These are phyloP conservation scores for Hyppa rectilinea DNA, from an alignment of 2,888 invertebrate genomes.

Conservation along the genomic window DNA sequence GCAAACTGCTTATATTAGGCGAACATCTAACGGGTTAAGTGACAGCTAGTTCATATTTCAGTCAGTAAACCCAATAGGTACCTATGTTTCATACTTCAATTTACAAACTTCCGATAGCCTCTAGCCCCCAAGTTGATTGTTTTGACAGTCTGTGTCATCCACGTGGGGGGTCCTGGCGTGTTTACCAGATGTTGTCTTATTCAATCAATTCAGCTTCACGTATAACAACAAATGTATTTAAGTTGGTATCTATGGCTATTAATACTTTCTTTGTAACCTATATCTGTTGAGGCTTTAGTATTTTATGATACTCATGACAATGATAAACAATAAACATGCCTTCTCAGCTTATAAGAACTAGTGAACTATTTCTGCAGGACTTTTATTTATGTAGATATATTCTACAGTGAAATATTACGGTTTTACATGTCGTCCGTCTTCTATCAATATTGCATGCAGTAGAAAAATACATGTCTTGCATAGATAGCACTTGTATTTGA, in stretches of 20 bases:
- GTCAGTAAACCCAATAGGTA: too few species aligned
- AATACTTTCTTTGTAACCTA: too few species aligned
- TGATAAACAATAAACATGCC: too few species aligned
- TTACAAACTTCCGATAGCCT: constrained; percentile 1
- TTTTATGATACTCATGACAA: too few species aligned
- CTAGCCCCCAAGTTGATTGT: background rate
- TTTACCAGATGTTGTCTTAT: constrained; percentile 22
- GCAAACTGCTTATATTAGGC: too few species aligned
- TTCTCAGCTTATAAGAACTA: too few species aligned
- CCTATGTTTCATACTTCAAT: background rate
- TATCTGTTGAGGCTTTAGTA: too few species aligned
- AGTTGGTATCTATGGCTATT: too few species aligned
- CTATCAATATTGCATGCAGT: background rate
- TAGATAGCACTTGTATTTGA: background rate
- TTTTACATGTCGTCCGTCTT: background rate
- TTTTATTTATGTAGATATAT: background rate
- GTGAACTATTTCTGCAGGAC: too few species aligned
- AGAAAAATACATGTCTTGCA: too few species aligned
- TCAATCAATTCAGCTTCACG: background rate
- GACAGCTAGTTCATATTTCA: too few species aligned
- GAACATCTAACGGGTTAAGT: too few species aligned
- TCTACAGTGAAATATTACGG: background rate
- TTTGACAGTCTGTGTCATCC: background rate
- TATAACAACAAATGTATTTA: background rate
- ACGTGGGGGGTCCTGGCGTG: constrained; percentile 14